A percentile compares a stretch with the other conserved stretches of the same genome.
Conservation (phyloP, 2,113 vertebrate species). For the Anhinga anhinga region DNA sequence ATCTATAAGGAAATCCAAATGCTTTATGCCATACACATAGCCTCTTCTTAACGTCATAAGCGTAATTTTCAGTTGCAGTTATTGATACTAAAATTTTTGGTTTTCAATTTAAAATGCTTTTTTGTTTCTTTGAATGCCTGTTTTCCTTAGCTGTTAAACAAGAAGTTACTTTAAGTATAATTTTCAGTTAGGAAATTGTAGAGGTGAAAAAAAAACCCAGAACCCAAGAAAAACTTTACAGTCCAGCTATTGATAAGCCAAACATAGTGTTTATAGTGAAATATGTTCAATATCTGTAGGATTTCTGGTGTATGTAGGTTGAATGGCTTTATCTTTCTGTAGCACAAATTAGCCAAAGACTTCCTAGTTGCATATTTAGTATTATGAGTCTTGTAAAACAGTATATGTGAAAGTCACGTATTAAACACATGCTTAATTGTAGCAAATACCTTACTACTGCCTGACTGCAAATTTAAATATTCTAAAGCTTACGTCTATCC, state of each 20-base stretch:
- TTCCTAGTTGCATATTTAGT: background rate
- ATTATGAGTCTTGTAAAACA: background rate
- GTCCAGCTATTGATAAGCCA: background rate
- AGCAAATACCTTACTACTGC: background rate
- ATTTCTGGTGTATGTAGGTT: background rate
- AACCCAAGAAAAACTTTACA: background rate
- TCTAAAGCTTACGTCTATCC: background rate
- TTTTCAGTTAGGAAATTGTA: background rate
- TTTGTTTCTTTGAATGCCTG: slow-evolving; percentile 35
- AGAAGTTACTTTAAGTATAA: background rate
- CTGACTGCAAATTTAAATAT: background rate
- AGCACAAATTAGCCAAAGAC: background rate
- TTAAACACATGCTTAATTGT: background rate
- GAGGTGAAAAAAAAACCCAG: background rate
- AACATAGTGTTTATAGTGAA: background rate
- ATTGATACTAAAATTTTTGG: slow-evolving; percentile 61
- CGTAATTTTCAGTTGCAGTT: slow-evolving; percentile 51
- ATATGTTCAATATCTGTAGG: background rate
- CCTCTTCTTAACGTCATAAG: slow-evolving; percentile 30
- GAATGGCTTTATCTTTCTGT: background rate
- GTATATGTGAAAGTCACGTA: accelerated
- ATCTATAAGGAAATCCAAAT: slow-evolving; percentile 77
- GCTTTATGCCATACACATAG: slow-evolving; percentile 66
- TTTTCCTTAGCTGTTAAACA: background rate
- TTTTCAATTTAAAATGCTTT: slow-evolving; percentile 54